Conservation (phyloP, 2,888 invertebrate genomes). For the Lasioglossum figueresi region DNA sequence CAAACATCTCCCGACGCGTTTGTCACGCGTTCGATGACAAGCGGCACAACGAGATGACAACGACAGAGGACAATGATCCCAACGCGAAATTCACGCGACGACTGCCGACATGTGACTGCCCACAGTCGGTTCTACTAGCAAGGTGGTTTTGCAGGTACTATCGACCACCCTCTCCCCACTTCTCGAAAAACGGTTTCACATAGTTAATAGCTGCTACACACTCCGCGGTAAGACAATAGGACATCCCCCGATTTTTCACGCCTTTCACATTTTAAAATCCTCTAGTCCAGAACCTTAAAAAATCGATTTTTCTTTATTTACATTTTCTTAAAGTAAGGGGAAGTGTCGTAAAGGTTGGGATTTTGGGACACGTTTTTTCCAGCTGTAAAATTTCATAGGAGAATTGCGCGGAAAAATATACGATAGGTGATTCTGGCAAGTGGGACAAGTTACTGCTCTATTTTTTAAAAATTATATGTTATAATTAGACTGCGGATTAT, state of each 20-base stretch:
- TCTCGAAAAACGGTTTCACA: slow-evolving; percentile 49
- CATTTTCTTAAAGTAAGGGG: not conserved
- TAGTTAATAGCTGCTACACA: slow-evolving; percentile 27
- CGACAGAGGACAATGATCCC: not conserved
- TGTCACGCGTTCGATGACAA: slow-evolving; percentile 5
- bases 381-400: no score
- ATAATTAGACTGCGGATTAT: no score
- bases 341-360: no score
- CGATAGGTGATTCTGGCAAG: no score
- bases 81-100: slow-evolving; percentile 65
- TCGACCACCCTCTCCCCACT: slow-evolving; percentile 81
- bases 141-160: slow-evolving; percentile 76
- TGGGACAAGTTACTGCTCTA: no score
- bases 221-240: not conserved
- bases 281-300: not conserved
- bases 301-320: not conserved
- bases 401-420: no score
- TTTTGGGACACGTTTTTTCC: no score
- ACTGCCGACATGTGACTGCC: slow-evolving; percentile 80
- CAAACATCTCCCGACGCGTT: not conserved
- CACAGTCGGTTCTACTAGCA: slow-evolving; percentile 71
- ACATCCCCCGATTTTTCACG: not conserved
- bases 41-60: not conserved
- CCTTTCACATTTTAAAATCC: not conserved
- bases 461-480: no score